Evolutionary conservation across 2,113 vertebrate genomes (phyloP).

Genomic region (Perca flavescens): DNA sequence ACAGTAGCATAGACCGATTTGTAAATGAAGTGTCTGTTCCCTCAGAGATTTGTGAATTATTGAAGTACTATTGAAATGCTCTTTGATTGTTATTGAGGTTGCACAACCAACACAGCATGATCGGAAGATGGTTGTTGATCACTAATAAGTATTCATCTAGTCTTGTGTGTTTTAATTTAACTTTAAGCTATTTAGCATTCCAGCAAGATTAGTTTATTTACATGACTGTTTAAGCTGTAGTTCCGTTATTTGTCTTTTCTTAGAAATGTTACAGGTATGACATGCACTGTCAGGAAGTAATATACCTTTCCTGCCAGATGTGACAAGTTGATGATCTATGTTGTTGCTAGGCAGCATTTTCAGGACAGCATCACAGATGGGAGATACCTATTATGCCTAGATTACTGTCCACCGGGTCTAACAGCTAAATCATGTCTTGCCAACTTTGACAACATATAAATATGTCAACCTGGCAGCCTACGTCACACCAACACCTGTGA

Average conservation of each 20-base stretch:
- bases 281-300: not conserved
- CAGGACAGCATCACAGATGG: not conserved
- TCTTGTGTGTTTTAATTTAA: not conserved
- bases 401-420: constrained; percentile 13
- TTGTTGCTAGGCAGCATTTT: constrained; percentile 42
- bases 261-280: not conserved
- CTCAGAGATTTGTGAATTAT: constrained; percentile 51
- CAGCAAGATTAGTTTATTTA: not conserved
- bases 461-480: constrained; percentile 14
- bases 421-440: not conserved
- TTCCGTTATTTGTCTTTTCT: not conserved
- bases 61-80: constrained; percentile 41
- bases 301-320: constrained; percentile 24
- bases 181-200: not conserved
- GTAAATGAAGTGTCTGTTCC: constrained; percentile 77
- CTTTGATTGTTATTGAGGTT: constrained; percentile 15
- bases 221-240: not conserved
- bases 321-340: constrained; percentile 27
- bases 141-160: not conserved
- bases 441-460: constrained; percentile 17
- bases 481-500: constrained; percentile 33
- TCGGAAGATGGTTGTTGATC: not conserved
- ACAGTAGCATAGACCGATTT: constrained; percentile 68
- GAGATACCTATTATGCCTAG: not conserved
- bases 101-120: not conserved